Conservation (phyloP, 2,797 vertebrate species). For the Coilia nasus region DNA sequence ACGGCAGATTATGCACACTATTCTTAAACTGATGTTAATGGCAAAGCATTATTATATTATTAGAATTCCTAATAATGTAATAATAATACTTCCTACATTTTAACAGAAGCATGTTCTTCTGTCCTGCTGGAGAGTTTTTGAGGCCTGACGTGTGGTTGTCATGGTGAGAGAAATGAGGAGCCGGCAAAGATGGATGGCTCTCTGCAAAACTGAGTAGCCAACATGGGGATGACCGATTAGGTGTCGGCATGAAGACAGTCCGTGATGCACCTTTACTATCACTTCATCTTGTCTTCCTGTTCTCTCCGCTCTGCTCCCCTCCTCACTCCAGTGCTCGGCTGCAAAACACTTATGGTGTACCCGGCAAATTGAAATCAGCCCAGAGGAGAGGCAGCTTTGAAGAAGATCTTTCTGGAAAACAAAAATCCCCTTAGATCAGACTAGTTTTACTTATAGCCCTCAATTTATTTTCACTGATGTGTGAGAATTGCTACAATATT, state of each 20-base stretch:
- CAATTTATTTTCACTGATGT: neutral
- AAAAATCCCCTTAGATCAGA: neutral
- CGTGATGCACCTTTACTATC: neutral
- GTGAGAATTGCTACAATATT: neutral
- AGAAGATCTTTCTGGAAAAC: neutral
- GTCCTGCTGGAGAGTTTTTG: neutral
- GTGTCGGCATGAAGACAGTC: conserved; percentile 56
- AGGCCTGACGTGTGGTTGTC: conserved; percentile 30
- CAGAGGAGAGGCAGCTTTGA: neutral
- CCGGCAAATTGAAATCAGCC: neutral
- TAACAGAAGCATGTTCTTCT: neutral
- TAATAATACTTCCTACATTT: no score
- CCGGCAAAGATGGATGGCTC: conserved; percentile 52
- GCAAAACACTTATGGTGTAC: neutral
- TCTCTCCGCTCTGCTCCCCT: conserved; percentile 22
- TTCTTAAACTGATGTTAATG: no score
- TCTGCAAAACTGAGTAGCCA: conserved; percentile 24
- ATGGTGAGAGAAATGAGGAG: conserved; percentile 58
- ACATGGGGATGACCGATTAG: conserved; percentile 59
- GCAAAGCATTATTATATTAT: no score
- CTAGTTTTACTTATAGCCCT: neutral
- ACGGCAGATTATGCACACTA: neutral
- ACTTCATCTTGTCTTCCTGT: conserved; percentile 65
- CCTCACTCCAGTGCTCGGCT: neutral
- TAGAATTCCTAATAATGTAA: no score